Evolutionary conservation across 2,113 vertebrate genomes (phyloP).

Genomic region (Reinhardtius hippoglossoides): DNA sequence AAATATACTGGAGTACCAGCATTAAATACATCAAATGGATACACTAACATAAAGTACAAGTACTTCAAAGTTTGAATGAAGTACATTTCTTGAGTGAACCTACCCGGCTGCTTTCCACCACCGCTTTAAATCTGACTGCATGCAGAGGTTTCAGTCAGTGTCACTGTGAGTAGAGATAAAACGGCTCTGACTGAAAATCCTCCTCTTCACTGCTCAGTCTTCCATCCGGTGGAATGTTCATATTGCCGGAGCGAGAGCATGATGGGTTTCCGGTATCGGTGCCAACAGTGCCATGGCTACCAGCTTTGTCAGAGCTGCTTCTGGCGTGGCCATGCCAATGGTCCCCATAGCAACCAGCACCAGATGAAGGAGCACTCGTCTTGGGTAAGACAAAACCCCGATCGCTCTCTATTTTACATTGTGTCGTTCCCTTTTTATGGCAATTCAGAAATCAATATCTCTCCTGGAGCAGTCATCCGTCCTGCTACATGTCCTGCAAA

Average conservation of each 20-base stretch:
- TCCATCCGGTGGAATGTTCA: slow-evolving; percentile 98
- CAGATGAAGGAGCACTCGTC: slow-evolving; percentile 99
- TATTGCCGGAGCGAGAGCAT: slow-evolving; percentile 97
- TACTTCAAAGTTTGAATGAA: no score
- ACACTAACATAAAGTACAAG: no score
- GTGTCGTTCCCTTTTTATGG: not conserved
- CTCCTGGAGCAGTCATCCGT: not conserved
- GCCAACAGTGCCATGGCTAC: slow-evolving; percentile 99
- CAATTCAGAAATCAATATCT: slow-evolving; percentile 28
- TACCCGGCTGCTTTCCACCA: no score
- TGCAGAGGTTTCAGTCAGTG: not conserved
- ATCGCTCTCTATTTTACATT: slow-evolving; percentile 11
- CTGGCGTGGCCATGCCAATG: slow-evolving; percentile 95
- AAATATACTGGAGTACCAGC: no score
- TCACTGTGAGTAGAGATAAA: not conserved
- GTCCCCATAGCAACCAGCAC: slow-evolving; percentile 98
- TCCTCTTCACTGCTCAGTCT: slow-evolving; percentile 81
- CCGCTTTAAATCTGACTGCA: not conserved
- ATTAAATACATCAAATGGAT: no score
- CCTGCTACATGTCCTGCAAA: slow-evolving; percentile 16
- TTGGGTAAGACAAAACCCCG: slow-evolving; percentile 84
- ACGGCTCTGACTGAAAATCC: not conserved
- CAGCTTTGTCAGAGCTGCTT: slow-evolving; percentile 98
- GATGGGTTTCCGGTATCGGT: slow-evolving; percentile 98
- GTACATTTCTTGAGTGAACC: no score